Conservation (phyloP, 2,888 invertebrate species). For the Ommatoiulus sabulosus region DNA sequence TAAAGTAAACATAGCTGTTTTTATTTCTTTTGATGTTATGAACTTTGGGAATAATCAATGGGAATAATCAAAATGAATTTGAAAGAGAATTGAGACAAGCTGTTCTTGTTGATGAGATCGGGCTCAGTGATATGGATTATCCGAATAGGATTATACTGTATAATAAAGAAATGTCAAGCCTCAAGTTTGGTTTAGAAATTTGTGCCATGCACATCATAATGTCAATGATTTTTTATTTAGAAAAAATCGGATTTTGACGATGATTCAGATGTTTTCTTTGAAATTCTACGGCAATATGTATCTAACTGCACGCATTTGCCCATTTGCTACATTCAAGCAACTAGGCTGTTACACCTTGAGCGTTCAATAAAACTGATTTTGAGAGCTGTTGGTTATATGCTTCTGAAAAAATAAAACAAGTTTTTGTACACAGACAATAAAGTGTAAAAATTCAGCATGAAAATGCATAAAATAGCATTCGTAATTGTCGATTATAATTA, state of each 20-base stretch:
- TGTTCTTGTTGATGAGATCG: background rate
- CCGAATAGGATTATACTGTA: background rate
- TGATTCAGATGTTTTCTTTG: too few relatives aligned
- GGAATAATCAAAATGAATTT: background rate
- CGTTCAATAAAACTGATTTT: background rate
- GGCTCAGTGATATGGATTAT: background rate
- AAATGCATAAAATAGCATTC: background rate
- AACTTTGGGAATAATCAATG: background rate
- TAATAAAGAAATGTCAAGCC: conserved; percentile 8
- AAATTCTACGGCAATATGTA: too few relatives aligned
- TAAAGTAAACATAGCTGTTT: background rate
- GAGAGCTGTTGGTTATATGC: background rate
- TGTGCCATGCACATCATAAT: background rate
- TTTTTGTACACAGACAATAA: background rate
- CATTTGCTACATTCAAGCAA: too few relatives aligned
- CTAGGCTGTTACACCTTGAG: too few relatives aligned
- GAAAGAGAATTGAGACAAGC: background rate
- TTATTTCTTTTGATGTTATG: background rate
- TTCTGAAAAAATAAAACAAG: background rate
- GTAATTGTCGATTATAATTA: background rate
- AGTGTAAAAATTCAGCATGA: background rate
- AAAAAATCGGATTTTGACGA: too few relatives aligned
- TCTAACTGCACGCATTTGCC: too few relatives aligned
- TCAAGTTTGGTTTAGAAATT: background rate
- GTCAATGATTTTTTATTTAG: background rate